Base-by-base conservation (phyloP, 2,888 invertebrate genomes). In the Mellilla xanthometata region DNA sequence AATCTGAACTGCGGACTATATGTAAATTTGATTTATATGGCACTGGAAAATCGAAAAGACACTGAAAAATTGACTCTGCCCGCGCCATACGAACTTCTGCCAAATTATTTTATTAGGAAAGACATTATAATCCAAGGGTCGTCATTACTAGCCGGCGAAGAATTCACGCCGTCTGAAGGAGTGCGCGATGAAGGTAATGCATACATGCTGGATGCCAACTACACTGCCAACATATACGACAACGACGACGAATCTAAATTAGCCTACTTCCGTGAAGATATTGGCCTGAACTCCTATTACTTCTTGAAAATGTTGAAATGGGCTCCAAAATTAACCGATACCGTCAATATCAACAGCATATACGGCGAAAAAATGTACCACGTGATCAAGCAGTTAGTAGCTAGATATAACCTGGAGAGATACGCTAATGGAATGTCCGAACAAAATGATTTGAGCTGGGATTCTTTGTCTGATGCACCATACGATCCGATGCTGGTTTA, bases 181-280 rank as follows among this genome's bases (percentile, higher is more conserved):
- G 58, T 86, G 19, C 71, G 70, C 4, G 70, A 77, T 39, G 84
- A 84, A 60, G 89, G 84, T 7, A 86, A 82, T 50, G 56, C 76
- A 3, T 89, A 83, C 42, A 67, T 75, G 32, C 54, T 89, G 19
- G 76, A 81, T 45, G 74, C 81, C 15, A 83, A 87, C 58, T 89
- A 89, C 39, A 88, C 89, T 34, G 58, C 68, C 9, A 68, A 82
- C 45, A 80, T 83, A 49, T 73, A 71, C 38, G 77, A 82, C 26
- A 78, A 82, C 28, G 70, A 79, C 51, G 75, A 86, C n/a, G 93
- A 94, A 54, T 87, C 90, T 48, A 91, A 91, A 59, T 60, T 94
- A 41, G 90, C 92, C 30, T 94, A 94, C 72, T 94, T 94, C 75
- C 91, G 91, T n/a, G 94, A 95, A 75, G 94, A 94, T 65, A 78